Conservation (phyloP, 1,140 invertebrate genomes). For the Caligus rogercresseyi region DNA sequence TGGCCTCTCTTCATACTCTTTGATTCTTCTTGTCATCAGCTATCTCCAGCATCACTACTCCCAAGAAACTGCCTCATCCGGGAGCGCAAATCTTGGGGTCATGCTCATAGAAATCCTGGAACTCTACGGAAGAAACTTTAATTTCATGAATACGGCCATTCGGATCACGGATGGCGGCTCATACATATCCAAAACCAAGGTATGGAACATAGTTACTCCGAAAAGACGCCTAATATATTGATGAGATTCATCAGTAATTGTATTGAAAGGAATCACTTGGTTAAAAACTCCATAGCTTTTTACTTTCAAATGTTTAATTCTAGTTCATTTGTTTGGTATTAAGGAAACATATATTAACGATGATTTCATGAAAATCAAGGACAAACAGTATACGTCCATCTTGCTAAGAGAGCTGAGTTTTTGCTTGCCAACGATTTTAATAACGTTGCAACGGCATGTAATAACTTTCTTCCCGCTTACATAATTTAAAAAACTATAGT, state of each 20-base stretch:
- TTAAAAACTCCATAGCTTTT: background rate
- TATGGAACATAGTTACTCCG: slow-evolving; percentile 26
- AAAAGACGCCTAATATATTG: background rate
- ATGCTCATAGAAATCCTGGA: slow-evolving; percentile 94
- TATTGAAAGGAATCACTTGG: background rate
- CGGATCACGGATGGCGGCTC: slow-evolving; percentile 78
- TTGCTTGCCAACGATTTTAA: too few species aligned
- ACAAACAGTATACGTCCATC: too few species aligned
- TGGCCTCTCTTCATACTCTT: slow-evolving; percentile 93
- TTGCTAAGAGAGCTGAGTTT: too few species aligned
- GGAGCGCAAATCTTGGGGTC: slow-evolving; percentile 64
- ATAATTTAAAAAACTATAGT: too few species aligned
- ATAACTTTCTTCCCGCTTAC: too few species aligned
- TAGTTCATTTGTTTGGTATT: too few species aligned
- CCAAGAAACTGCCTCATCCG: slow-evolving; percentile 35
- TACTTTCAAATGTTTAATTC: too few species aligned
- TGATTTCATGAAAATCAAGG: too few species aligned
- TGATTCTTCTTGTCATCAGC: slow-evolving; percentile 95
- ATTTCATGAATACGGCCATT: slow-evolving; percentile 87
- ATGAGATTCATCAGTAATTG: too few species aligned
- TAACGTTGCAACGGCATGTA: too few species aligned
- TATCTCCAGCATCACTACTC: slow-evolving; percentile 72
- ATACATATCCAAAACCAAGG: slow-evolving; percentile 86
- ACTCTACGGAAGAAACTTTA: slow-evolving; percentile 87
- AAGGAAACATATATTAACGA: too few species aligned